Evolutionary conservation across 2,113 vertebrate species (phyloP).

Genomic region (Numida meleagris): DNA sequence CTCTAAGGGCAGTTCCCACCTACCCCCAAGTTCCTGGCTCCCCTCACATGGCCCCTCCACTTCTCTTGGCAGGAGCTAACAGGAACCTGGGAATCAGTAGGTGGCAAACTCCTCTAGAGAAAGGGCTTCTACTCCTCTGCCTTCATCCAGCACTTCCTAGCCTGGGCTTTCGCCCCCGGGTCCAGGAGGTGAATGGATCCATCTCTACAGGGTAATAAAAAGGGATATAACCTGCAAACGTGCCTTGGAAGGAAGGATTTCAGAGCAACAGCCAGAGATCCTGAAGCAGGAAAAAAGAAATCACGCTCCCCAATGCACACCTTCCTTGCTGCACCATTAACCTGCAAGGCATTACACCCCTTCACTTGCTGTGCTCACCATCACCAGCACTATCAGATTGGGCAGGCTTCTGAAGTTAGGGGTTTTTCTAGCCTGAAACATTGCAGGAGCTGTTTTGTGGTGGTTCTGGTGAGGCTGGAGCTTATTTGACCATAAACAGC

Average conservation of each 20-base stretch:
- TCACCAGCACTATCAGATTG: not conserved
- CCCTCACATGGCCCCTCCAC: not conserved
- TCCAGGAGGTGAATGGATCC: not conserved
- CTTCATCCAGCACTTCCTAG: not conserved
- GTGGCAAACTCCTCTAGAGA: conserved; percentile 71
- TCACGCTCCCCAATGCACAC: not conserved
- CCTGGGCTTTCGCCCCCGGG: conserved; percentile 47
- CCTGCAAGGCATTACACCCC: not conserved
- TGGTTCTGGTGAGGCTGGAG: not conserved
- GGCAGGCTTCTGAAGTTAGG: not conserved
- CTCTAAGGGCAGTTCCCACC: not conserved
- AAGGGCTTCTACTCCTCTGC: conserved; percentile 40
- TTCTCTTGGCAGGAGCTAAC: not conserved
- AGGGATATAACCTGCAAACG: conserved; percentile 17
- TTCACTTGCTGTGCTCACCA: not conserved
- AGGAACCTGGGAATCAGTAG: conserved; percentile 60
- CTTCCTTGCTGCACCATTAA: not conserved
- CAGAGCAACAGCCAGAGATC: not conserved
- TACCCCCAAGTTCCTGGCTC: not conserved
- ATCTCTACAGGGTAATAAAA: conserved; percentile 24
- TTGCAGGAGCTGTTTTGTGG: conserved; percentile 37
- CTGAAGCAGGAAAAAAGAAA: not conserved
- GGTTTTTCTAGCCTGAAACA: not conserved
- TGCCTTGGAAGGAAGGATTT: not conserved
- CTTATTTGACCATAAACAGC: not conserved